A percentile compares a stretch with the other conserved stretches of the same genome.
These are phyloP conservation scores for Zygogramma bicolorata DNA, from an alignment of 2,888 invertebrate genomes.

Conservation along the genomic window DNA sequence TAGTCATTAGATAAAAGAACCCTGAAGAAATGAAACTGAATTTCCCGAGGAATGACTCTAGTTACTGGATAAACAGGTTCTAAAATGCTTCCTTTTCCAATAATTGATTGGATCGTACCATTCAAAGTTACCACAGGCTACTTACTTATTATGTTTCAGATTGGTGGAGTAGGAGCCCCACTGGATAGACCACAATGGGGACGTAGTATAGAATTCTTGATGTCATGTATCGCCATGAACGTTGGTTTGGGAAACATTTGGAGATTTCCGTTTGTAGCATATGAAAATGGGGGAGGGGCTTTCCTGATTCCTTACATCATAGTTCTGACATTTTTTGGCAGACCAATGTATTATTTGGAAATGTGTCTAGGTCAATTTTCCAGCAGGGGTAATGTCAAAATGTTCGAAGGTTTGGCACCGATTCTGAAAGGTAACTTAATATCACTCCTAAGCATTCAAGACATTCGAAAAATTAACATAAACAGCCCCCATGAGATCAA, in stretches of 20 bases:
- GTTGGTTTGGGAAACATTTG: constrained; percentile 79
- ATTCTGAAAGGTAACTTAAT: constrained; percentile 78
- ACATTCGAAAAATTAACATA: too few species aligned
- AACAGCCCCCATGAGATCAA: too few species aligned
- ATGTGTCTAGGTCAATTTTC: constrained; percentile 87
- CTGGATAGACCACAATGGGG: constrained; percentile 67
- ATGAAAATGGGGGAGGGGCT: constrained; percentile 77
- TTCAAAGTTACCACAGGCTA: too few species aligned
- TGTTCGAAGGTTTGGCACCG: constrained; percentile 76
- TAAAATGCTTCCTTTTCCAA: too few species aligned
- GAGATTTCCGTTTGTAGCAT: constrained; percentile 76
- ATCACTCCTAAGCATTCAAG: too few species aligned
- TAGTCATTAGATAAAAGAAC: too few species aligned
- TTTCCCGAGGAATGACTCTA: too few species aligned
- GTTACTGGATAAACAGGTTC: too few species aligned
- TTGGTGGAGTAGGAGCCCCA: background rate
- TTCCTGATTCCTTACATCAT: constrained; percentile 77
- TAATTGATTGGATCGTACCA: too few species aligned
- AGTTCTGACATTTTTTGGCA: constrained; percentile 75
- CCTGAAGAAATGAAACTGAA: too few species aligned
- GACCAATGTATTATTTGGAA: constrained; percentile 88
- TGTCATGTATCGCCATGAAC: constrained; percentile 75
- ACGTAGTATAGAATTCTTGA: constrained; percentile 74
- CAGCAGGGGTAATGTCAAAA: constrained; percentile 81
- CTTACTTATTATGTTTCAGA: background rate